Conservation (phyloP, 2,797 vertebrate genomes). For the Hydrolagus colliei region DNA sequence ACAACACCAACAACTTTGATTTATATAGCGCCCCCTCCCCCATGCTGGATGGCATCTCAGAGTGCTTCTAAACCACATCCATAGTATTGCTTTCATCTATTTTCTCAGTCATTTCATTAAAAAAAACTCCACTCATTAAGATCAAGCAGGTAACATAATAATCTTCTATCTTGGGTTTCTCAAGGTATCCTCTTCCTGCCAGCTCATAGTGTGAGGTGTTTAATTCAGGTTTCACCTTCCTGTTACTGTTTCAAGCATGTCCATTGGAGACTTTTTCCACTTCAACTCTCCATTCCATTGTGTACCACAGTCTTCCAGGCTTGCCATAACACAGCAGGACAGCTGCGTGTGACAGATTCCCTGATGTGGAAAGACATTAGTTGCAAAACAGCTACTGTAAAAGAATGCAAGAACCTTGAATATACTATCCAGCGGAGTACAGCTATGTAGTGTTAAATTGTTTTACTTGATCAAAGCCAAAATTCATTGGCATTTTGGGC, state of each 20-base stretch:
- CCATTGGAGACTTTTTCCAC: conserved; percentile 55
- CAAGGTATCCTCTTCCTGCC: too few species aligned
- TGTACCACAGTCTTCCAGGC: conserved; percentile 56
- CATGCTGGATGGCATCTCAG: too few species aligned
- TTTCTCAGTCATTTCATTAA: too few species aligned
- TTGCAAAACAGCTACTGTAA: conserved; percentile 63
- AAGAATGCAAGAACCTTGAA: conserved; percentile 43
- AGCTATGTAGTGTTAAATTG: conserved; percentile 4
- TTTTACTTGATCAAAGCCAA: conserved; percentile 1
- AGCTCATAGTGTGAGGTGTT: too few species aligned
- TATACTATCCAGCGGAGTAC: background rate
- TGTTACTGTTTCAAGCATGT: conserved; percentile 48
- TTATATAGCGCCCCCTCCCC: too few species aligned
- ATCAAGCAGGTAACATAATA: background rate
- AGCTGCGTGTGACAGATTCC: conserved; percentile 59
- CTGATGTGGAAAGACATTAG: conserved; percentile 67
- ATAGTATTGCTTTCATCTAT: too few species aligned
- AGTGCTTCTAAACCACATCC: too few species aligned
- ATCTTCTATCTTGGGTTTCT: background rate
- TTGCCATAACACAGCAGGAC: conserved; percentile 66
- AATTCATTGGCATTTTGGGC: background rate
- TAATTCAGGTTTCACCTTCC: too few species aligned
- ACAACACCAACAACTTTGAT: too few species aligned
- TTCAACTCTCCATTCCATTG: conserved; percentile 56
- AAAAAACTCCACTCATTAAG: background rate